Conservation (phyloP, 2,113 vertebrate species). For the Dolichallabes microphthalmus region DNA sequence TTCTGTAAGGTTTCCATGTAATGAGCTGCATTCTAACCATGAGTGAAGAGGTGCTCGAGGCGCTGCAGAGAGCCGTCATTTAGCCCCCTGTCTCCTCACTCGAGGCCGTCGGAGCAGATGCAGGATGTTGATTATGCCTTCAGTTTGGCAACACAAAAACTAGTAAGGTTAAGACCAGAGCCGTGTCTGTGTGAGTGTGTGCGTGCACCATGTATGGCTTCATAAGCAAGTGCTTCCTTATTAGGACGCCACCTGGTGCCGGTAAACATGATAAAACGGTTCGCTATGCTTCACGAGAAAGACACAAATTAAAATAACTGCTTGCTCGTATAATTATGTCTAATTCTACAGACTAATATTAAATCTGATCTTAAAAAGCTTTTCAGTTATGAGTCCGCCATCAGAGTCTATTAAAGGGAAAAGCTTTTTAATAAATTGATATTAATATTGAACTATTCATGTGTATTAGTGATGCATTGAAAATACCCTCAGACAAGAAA, state of each 20-base stretch:
- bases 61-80: constrained; percentile 53
- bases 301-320: not conserved
- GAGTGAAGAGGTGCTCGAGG: constrained; percentile 40
- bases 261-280: not conserved
- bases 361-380: not conserved
- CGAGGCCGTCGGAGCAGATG: constrained; percentile 56
- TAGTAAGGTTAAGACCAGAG: constrained; percentile 19
- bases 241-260: constrained; percentile 5
- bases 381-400: not conserved
- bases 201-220: not conserved
- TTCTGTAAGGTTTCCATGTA: constrained; percentile 39
- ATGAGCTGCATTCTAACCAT: constrained; percentile 46
- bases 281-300: not conserved
- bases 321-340: too few relatives aligned
- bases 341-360: not conserved
- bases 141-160: constrained; percentile 43
- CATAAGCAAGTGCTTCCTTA: not conserved
- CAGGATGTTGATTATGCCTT: constrained; percentile 51
- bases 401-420: not conserved
- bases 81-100: constrained; percentile 44
- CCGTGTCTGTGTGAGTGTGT: not conserved
- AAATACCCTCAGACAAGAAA: not conserved
- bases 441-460: not conserved
- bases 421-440: not conserved
- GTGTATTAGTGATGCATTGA: not conserved